Conservation (phyloP, 92 coral and sea anemone species). For the Muricea muricata region DNA sequence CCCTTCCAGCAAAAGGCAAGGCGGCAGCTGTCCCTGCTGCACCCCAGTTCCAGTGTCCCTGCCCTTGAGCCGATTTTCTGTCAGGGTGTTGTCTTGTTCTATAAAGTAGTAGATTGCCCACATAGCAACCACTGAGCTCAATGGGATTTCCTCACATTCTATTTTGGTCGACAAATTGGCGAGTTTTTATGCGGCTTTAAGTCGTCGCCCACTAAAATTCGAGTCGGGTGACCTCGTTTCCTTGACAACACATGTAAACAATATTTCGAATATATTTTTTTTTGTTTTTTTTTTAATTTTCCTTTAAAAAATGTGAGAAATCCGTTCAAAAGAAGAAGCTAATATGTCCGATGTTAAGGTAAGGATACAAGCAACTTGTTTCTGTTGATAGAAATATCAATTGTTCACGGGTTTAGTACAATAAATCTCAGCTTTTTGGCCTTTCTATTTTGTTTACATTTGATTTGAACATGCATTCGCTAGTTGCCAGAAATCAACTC, state of each 20-base stretch:
- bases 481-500: conserved; percentile 29
- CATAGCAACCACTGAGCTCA: no score
- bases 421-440: neutral
- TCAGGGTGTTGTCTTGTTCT: no score
- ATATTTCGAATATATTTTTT: neutral
- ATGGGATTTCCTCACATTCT: no score
- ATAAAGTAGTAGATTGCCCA: no score
- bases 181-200: neutral
- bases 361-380: neutral
- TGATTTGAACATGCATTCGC: neutral
- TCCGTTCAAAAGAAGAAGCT: neutral
- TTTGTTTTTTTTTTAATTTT: neutral
- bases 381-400: neutral
- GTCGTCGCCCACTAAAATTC: neutral
- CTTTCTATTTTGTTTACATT: neutral
- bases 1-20: no score
- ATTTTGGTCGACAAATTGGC: no score
- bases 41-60: no score
- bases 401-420: neutral
- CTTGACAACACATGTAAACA: neutral
- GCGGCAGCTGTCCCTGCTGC: no score
- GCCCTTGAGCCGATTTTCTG: no score
- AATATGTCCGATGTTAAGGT: conserved; percentile 30
- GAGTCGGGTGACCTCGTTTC: conserved; percentile 7
- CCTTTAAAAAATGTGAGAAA: neutral